phyloP scores from a whole-genome alignment of 2,888 invertebrate genomes.

The Dicyrtoma fusca region DNA sequence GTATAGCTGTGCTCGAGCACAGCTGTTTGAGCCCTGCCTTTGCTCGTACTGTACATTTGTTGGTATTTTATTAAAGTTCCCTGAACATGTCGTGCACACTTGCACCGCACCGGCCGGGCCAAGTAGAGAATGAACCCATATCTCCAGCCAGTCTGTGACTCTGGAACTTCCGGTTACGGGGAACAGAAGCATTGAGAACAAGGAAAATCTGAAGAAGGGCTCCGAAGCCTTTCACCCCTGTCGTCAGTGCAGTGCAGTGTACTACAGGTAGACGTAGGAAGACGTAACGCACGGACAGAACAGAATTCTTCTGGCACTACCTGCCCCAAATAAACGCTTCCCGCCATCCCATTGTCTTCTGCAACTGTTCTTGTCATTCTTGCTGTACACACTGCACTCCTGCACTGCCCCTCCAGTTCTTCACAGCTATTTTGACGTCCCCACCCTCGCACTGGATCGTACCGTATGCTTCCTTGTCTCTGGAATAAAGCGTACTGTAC shows the following conservation, averaged over 20 bases:
- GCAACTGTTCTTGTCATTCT: not conserved
- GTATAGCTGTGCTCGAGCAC: too few relatives aligned
- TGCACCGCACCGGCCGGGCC: not conserved
- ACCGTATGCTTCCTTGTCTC: too few relatives aligned
- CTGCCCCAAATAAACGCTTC: conserved; percentile 12
- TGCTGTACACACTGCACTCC: too few relatives aligned
- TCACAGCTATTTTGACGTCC: too few relatives aligned
- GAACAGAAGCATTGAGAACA: not conserved
- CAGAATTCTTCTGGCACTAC: conserved; percentile 1
- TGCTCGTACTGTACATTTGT: too few relatives aligned
- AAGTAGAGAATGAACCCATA: not conserved
- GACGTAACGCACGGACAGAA: conserved; percentile 4
- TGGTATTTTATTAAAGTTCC: not conserved
- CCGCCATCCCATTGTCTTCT: conserved; percentile 11
- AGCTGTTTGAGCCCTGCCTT: too few relatives aligned
- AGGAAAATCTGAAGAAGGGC: conserved; percentile 24
- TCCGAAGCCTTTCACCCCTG: not conserved
- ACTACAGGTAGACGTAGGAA: conserved; percentile 21
- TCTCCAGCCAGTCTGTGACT: not conserved
- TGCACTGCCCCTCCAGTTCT: too few relatives aligned
- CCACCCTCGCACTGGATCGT: too few relatives aligned
- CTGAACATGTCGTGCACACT: not conserved
- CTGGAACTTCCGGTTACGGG: conserved; percentile 14
- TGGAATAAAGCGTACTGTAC: not conserved
- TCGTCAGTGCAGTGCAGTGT: not conserved